Percentiles rank a stretch among this genome's conserved stretches.
These are phyloP conservation scores for Drosophila parabipectinata DNA, from an alignment of 1,140 invertebrate species.

Conservation along the genomic window DNA sequence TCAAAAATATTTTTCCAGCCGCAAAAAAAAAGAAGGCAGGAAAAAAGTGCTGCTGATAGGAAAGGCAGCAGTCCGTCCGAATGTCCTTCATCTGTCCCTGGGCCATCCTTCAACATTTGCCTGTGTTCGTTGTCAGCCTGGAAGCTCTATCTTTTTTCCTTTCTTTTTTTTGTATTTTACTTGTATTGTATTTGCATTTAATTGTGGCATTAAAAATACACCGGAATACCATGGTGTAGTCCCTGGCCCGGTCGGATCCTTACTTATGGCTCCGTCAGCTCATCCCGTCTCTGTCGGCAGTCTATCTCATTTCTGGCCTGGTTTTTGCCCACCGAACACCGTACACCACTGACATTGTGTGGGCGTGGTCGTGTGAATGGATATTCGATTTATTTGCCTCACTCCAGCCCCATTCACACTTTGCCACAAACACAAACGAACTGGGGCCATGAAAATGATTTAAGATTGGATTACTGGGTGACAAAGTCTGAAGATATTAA, in stretches of 20 bases:
- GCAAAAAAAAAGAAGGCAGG: slow-evolving; percentile 20
- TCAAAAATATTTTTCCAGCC: slow-evolving; percentile 68
- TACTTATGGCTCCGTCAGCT: slow-evolving; percentile 59
- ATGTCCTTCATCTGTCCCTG: slow-evolving; percentile 52
- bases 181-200: slow-evolving; percentile 74
- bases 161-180: slow-evolving; percentile 15
- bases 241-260: slow-evolving; percentile 29
- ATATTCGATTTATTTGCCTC: slow-evolving; percentile 57
- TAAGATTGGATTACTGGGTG: slow-evolving; percentile 56
- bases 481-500: slow-evolving; percentile 61
- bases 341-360: slow-evolving; percentile 59
- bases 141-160: slow-evolving; percentile 30
- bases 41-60: slow-evolving; percentile 67
- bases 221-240: slow-evolving; percentile 29
- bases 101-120: slow-evolving; percentile 64
- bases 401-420: neutral
- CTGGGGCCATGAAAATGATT: slow-evolving; percentile 36
- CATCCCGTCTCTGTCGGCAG: slow-evolving; percentile 27
- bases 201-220: slow-evolving; percentile 79
- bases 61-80: slow-evolving; percentile 17
- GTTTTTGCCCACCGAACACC: slow-evolving; percentile 21
- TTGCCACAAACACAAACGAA: slow-evolving; percentile 10
- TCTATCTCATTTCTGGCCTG: slow-evolving; percentile 32
- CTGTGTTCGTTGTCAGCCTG: slow-evolving; percentile 32
- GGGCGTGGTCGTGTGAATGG: slow-evolving; percentile 55